Conservation (phyloP, 2,888 invertebrate species). For the Lissocephala sabroskyi region DNA sequence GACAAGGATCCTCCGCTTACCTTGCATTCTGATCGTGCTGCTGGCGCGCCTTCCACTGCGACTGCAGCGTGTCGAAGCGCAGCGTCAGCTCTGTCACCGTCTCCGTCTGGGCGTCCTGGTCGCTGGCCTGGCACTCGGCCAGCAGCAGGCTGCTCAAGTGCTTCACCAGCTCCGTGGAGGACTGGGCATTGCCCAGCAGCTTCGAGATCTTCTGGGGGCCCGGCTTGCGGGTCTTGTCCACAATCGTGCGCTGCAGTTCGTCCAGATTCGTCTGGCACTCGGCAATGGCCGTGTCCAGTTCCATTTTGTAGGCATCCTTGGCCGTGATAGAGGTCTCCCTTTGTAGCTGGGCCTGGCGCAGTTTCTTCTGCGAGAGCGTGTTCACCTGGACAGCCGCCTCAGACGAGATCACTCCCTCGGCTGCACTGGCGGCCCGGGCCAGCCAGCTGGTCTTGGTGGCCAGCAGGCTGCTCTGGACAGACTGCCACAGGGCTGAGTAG, state of each 20-base stretch:
- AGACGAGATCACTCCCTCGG: conserved; percentile 76
- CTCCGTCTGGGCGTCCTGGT: conserved; percentile 78
- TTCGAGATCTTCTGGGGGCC: conserved; percentile 83
- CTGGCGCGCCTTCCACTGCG: conserved; percentile 82
- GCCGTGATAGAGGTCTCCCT: conserved; percentile 83
- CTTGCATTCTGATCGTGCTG: conserved; percentile 84
- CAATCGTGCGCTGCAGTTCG: conserved; percentile 78
- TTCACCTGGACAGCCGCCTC: conserved; percentile 88
- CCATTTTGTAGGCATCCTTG: conserved; percentile 86
- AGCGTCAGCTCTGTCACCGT: conserved; percentile 79
- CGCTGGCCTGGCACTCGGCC: conserved; percentile 81
- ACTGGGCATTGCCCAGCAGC: conserved; percentile 84
- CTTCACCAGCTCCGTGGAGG: conserved; percentile 85
- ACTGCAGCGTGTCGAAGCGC: conserved; percentile 80
- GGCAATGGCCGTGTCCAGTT: conserved; percentile 81
- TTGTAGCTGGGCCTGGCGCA: conserved; percentile 69
- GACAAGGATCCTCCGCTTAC: conserved; percentile 73
- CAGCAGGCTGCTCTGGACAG: conserved; percentile 75
- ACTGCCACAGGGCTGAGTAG: conserved; percentile 78
- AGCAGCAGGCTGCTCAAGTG: conserved; percentile 84
- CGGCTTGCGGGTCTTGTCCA: conserved; percentile 75
- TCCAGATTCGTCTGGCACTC: conserved; percentile 82
- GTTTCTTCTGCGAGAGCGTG: conserved; percentile 77
- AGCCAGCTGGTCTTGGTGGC: conserved; percentile 72
- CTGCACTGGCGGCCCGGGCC: conserved; percentile 70